phyloP scores from a whole-genome alignment of 2,797 vertebrate genomes.

The Pyrocephalus nanus region DNA sequence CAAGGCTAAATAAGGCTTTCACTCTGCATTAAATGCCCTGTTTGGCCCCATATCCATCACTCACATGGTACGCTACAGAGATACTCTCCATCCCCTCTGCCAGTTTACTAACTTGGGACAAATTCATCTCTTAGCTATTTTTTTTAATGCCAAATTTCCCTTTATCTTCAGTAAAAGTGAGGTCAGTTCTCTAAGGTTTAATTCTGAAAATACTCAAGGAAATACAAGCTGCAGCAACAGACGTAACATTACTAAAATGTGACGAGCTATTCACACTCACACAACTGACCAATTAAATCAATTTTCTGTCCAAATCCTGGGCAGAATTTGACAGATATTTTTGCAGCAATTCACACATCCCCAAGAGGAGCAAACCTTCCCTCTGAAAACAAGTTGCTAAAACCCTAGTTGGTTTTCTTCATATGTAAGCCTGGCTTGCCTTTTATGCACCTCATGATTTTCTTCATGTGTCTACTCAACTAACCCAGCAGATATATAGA shows the following conservation, averaged over 20 bases:
- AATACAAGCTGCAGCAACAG: neutral
- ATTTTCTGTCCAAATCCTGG: neutral
- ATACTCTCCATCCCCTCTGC: neutral
- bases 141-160: neutral
- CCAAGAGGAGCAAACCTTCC: neutral
- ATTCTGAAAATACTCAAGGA: neutral
- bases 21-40: neutral
- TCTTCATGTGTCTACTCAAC: neutral
- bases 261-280: neutral
- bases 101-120: neutral
- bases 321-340: conserved; percentile 9
- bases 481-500: neutral
- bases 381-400: neutral
- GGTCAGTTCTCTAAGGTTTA: neutral
- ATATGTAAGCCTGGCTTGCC: neutral
- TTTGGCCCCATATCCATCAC: neutral
- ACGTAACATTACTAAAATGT: neutral
- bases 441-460: neutral
- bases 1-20: conserved; percentile 28
- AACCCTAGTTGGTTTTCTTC: neutral
- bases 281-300: neutral
- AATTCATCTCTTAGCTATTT: neutral
- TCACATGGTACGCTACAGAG: neutral
- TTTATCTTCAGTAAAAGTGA: neutral
- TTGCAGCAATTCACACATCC: neutral